Evolutionary conservation across 2,888 invertebrate genomes (phyloP).

Genomic region (Monoplex corrugatus): DNA sequence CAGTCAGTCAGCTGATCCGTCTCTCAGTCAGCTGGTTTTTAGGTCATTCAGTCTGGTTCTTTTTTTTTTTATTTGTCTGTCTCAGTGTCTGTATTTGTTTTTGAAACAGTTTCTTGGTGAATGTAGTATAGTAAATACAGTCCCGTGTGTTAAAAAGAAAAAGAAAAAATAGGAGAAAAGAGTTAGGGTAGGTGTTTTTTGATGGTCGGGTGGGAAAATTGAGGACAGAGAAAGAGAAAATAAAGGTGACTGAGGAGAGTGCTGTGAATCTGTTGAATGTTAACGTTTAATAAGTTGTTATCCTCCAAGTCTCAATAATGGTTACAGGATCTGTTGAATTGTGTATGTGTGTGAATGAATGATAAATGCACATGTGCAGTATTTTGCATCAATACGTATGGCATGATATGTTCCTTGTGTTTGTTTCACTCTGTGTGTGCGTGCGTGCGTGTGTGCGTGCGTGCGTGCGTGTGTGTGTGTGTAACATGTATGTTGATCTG

Average conservation of each 20-base stretch:
- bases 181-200: not conserved
- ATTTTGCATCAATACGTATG: not conserved
- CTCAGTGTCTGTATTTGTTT: not conserved
- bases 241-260: too few relatives aligned
- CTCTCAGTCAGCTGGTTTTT: too few relatives aligned
- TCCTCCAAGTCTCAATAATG: too few relatives aligned
- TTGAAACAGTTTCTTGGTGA: not conserved
- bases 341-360: not conserved
- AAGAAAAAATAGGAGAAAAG: not conserved
- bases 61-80: not conserved
- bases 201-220: too few relatives aligned
- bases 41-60: not conserved
- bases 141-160: constrained; percentile 78
- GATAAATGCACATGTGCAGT: not conserved
- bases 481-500: too few relatives aligned
- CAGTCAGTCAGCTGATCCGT: too few relatives aligned
- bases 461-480: not conserved
- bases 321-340: not conserved
- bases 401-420: not conserved
- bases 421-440: not conserved
- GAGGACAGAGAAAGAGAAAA: too few relatives aligned
- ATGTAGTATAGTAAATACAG: constrained; percentile 88
- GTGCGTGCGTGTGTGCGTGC: not conserved
- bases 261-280: not conserved
- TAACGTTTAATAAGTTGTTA: too few relatives aligned